Evolutionary conservation across 92 coral and sea anemone genomes (phyloP).

Genomic region (Porites lobata): DNA sequence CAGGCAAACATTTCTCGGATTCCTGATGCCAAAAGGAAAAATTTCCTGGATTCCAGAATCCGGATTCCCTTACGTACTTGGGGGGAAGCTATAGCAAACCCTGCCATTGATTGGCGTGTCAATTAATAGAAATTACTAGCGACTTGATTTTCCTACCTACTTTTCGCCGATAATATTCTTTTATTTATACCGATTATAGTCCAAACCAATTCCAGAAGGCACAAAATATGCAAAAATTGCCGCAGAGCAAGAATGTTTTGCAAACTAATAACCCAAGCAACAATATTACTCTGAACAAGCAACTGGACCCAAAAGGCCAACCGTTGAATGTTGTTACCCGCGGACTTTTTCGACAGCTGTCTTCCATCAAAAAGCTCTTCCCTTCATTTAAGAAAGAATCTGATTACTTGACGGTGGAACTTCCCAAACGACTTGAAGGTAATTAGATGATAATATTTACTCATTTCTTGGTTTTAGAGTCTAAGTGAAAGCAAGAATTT

Average conservation of each 20-base stretch:
- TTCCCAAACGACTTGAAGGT: conserved; percentile 67
- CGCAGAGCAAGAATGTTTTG: background rate
- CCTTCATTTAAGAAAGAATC: conserved; percentile 41
- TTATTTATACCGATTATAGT: background rate
- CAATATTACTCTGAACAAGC: background rate
- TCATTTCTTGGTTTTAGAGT: too few species aligned
- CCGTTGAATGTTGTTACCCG: background rate
- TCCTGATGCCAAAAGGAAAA: too few species aligned
- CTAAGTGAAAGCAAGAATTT: too few species aligned
- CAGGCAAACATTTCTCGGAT: too few species aligned
- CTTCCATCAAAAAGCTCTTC: conserved; percentile 1
- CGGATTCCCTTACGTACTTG: too few species aligned
- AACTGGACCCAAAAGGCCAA: background rate
- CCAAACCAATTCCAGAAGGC: background rate
- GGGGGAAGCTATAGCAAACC: too few species aligned
- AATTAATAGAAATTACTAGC: too few species aligned
- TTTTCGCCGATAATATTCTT: too few species aligned
- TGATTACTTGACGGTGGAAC: conserved; percentile 61
- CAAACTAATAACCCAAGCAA: background rate
- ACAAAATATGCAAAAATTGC: background rate
- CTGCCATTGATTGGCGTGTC: too few species aligned
- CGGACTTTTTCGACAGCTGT: conserved; percentile 1
- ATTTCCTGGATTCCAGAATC: too few species aligned
- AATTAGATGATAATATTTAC: background rate
- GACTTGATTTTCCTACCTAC: too few species aligned